Evolutionary conservation across 2,113 vertebrate species (phyloP).

Genomic region (Centropus unirufus): DNA sequence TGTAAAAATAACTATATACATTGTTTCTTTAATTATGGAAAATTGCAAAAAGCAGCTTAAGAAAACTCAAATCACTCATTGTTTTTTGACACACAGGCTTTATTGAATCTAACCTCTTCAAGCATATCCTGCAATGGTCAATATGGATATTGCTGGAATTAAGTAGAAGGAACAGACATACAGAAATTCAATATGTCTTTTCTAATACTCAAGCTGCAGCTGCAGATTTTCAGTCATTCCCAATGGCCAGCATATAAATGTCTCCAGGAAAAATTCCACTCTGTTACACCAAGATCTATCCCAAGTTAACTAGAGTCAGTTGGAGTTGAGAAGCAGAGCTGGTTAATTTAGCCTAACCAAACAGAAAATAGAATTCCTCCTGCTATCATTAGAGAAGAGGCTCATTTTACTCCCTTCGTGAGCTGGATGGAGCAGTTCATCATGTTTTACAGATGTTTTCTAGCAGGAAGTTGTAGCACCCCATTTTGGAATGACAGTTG

Average conservation of each 20-base stretch:
- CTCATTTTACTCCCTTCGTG: background rate
- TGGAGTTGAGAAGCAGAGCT: background rate
- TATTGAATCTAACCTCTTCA: conserved; percentile 2
- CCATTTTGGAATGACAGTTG: background rate
- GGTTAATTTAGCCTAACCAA: background rate
- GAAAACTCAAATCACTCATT: background rate
- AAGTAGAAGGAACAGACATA: background rate
- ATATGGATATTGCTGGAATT: background rate
- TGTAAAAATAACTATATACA: background rate
- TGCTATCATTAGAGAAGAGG: background rate
- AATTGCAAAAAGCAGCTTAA: background rate
- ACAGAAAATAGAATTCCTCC: background rate
- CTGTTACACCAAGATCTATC: background rate
- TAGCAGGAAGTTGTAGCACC: background rate
- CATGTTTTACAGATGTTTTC: background rate
- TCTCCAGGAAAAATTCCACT: background rate
- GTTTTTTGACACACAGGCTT: background rate
- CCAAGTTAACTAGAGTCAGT: background rate
- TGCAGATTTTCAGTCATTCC: background rate
- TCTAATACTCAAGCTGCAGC: background rate
- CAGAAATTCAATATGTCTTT: background rate
- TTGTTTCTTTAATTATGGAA: background rate
- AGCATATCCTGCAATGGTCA: background rate
- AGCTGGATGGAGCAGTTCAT: background rate
- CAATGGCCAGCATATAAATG: background rate